Percentiles rank a stretch among this genome's conserved stretches.
These are phyloP conservation scores for Strigamia maritima DNA, from an alignment of 2,888 invertebrate species.

Conservation along the genomic window DNA sequence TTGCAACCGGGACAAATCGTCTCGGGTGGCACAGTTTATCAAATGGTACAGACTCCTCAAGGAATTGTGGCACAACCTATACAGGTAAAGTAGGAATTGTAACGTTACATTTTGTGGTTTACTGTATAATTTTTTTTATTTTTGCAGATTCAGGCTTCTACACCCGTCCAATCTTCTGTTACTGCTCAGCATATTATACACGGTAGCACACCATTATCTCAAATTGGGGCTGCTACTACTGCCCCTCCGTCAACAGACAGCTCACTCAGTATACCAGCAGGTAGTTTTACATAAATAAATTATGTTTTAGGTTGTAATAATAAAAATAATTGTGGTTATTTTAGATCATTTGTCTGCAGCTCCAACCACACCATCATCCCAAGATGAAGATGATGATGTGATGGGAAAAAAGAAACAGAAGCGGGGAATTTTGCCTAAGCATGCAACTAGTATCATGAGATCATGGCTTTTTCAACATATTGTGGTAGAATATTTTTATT, in stretches of 20 bases:
- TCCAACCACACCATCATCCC: conserved; percentile 42
- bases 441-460: conserved; percentile 92
- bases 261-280: conserved; percentile 40
- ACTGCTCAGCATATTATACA: conserved; percentile 60
- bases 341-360: conserved; percentile 39
- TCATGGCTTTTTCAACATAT: conserved; percentile 96
- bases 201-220: conserved; percentile 80
- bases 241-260: conserved; percentile 59
- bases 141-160: conserved; percentile 47
- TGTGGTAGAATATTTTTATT: conserved; percentile 65
- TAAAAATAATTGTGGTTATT: conserved; percentile 6
- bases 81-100: conserved; percentile 52
- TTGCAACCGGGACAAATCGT: conserved; percentile 52
- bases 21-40: conserved; percentile 54
- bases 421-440: conserved; percentile 88
- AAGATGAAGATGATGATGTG: conserved; percentile 59
- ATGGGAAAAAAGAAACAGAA: conserved; percentile 64
- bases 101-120: too few relatives aligned
- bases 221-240: conserved; percentile 70
- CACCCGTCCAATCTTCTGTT: conserved; percentile 43
- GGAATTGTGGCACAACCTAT: conserved; percentile 55
- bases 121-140: too few relatives aligned
- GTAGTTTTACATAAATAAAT: conserved; percentile 8
- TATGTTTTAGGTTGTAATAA: neutral
- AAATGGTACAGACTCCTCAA: conserved; percentile 56